These are phyloP conservation scores for Philereme vetulata DNA, from an alignment of 2,888 invertebrate genomes.

Conservation along the genomic window DNA sequence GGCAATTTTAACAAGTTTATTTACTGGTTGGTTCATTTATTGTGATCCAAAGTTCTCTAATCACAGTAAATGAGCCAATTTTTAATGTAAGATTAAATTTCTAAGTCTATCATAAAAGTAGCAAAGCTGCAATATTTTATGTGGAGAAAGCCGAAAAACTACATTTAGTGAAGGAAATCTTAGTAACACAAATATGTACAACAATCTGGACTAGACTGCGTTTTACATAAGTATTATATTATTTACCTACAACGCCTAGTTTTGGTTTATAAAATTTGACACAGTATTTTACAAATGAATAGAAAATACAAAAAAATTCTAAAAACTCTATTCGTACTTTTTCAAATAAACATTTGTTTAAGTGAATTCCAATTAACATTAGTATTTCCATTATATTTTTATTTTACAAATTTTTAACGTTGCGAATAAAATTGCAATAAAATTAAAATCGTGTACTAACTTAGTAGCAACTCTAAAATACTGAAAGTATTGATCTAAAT, in stretches of 20 bases:
- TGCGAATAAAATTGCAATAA: not conserved
- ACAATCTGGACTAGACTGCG: slow-evolving; percentile 29
- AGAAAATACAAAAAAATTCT: slow-evolving; percentile 16
- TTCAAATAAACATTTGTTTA: not conserved
- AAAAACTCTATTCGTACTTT: not conserved
- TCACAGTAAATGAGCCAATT: not conserved
- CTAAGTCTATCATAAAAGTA: slow-evolving; percentile 16
- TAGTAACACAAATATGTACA: slow-evolving; percentile 28
- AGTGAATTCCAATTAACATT: too few species aligned
- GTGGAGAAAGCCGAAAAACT: slow-evolving; percentile 22
- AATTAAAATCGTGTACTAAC: not conserved
- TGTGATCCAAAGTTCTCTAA: not conserved
- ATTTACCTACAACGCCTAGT: slow-evolving; percentile 1
- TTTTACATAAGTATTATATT: slow-evolving; percentile 6
- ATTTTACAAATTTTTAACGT: too few species aligned
- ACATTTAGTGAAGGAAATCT: slow-evolving; percentile 16
- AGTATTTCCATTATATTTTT: too few species aligned
- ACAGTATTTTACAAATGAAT: slow-evolving; percentile 19
- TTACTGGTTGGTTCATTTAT: slow-evolving; percentile 11
- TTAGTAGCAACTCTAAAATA: slow-evolving; percentile 38
- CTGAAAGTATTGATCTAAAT: slow-evolving; percentile 37
- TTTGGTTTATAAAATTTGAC: slow-evolving; percentile 25
- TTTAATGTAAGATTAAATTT: not conserved
- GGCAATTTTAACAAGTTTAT: slow-evolving; percentile 26
- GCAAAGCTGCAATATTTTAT: slow-evolving; percentile 27